Evolutionary conservation across 2,113 vertebrate genomes (phyloP).

Genomic region (Chlorodrepanis virens): DNA sequence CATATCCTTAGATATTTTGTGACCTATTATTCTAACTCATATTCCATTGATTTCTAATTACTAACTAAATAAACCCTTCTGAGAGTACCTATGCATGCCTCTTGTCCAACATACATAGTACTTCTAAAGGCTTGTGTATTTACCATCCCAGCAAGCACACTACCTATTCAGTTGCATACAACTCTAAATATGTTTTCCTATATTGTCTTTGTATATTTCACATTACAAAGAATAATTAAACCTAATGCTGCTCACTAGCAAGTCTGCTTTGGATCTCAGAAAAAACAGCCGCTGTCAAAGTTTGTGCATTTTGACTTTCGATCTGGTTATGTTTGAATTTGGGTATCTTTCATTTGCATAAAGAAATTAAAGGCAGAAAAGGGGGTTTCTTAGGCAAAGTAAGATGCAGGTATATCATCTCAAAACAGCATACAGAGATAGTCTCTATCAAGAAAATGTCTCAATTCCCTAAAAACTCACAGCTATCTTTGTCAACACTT

Average conservation of each 20-base stretch:
- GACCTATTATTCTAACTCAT: background rate
- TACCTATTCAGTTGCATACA: background rate
- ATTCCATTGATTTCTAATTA: background rate
- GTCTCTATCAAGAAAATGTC: background rate
- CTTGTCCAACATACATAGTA: fast-evolving
- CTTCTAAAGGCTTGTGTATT: background rate
- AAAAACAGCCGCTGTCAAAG: background rate
- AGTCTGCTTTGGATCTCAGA: background rate
- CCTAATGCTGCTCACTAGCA: background rate
- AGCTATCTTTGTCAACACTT: background rate
- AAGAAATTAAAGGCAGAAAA: background rate
- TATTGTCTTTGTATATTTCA: background rate
- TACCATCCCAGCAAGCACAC: background rate
- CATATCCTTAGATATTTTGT: background rate
- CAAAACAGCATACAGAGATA: background rate
- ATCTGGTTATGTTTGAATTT: background rate
- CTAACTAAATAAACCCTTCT: background rate
- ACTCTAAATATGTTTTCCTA: background rate
- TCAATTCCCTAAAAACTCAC: background rate
- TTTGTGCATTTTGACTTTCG: background rate
- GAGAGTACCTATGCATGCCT: background rate
- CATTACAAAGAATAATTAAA: background rate
- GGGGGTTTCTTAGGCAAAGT: fast-evolving
- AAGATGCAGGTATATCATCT: background rate
- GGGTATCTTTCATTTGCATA: too few relatives aligned